Evolutionary conservation across 92 coral and sea anemone genomes (phyloP), one percentile per base, ranked within the genome.

Genomic region (Anthopleura xanthogrammica): DNA sequence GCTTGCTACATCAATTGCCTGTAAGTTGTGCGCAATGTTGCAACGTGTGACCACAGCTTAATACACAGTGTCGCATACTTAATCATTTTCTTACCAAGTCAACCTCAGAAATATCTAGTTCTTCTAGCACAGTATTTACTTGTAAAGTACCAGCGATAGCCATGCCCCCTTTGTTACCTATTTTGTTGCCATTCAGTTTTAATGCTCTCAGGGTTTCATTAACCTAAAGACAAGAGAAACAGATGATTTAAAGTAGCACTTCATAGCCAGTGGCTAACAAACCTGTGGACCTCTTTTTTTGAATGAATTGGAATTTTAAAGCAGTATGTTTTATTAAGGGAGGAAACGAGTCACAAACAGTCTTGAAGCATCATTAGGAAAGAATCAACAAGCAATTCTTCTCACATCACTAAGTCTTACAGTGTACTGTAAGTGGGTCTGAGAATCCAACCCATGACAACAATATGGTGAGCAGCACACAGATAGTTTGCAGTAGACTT

Each of bases 141-240:
- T 97, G 99, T 6, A 97, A 85, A 17, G 98, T 86, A 36, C 99
- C 99, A 10, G 99, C 99, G 9, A 97, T 80, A 4, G 97, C 99
- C 97, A 97, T 87, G 41, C 95, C 95, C 5, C 98, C 99, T 77
- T 85, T 94, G 91, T 89, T 94, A 41, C 97, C 93, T 71, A 97
- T 94, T 75, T 97, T 97, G 88, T 97, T 97, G 7, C 99, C 99
- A 82, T 97, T 97, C 74, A 97, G 86, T 73, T 81, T 94, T 39
- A 97, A 84, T 36, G 87, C 91, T 81, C 87, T 64, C 66, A 97
- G 79, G 4, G 98, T 94, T 79, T 97, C 99, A 77, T 97, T 97
- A 29, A 97, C 95, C 99, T 97, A 40, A 2, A 11, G 55, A 41
- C 13, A 24, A 60, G 75, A 42, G 14, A 70, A 60, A 13, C 41